Conservation (phyloP, 2,113 vertebrate species). For the Mystacornis crossleyi region DNA sequence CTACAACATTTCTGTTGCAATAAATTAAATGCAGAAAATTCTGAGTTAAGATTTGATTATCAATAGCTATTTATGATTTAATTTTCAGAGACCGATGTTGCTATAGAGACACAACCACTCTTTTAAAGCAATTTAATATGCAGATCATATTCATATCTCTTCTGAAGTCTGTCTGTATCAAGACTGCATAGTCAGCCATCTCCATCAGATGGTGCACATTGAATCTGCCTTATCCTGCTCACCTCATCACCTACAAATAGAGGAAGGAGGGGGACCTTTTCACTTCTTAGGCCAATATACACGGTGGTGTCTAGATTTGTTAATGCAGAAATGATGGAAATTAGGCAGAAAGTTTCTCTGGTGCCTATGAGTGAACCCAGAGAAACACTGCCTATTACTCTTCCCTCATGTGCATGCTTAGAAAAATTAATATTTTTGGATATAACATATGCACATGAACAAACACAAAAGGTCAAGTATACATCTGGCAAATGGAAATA, state of each 20-base stretch:
- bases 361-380: not conserved
- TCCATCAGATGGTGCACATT: not conserved
- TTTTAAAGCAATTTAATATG: not conserved
- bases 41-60: not conserved
- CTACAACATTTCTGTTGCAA: not conserved
- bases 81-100: not conserved
- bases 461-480: slow-evolving; percentile 7
- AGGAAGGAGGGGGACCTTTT: not conserved
- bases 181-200: not conserved
- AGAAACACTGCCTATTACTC: not conserved
- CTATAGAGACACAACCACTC: not conserved
- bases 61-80: not conserved
- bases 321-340: not conserved
- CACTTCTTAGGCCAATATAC: not conserved
- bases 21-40: not conserved
- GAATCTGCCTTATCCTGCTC: not conserved
- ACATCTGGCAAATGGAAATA: not conserved
- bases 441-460: not conserved
- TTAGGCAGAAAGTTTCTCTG: not conserved
- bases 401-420: not conserved
- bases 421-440: not conserved
- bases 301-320: not conserved
- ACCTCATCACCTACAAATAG: not conserved
- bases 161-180: not conserved
- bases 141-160: not conserved